These are phyloP conservation scores for Hartigia nigra DNA, from an alignment of 2,888 invertebrate genomes.

Conservation along the genomic window DNA sequence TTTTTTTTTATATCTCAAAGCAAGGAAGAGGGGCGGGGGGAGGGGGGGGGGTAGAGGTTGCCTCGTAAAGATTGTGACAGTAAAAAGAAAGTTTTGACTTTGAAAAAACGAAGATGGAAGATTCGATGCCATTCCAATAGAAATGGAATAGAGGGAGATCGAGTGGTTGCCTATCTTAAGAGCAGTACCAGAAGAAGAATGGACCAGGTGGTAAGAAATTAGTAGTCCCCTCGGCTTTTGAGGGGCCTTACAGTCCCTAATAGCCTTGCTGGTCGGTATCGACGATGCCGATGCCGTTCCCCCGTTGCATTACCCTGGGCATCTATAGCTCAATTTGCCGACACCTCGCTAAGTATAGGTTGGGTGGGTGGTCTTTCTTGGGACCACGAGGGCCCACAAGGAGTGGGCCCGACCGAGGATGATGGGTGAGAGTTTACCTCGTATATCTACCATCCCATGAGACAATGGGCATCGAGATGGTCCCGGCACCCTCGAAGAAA, in stretches of 20 bases:
- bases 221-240: conserved; percentile 43
- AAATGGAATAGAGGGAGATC: conserved; percentile 21
- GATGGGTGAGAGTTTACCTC: conserved; percentile 42
- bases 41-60: conserved; percentile 1
- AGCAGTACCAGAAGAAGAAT: conserved; percentile 34
- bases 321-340: conserved; percentile 66
- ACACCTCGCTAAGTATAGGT: conserved; percentile 67
- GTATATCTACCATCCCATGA: conserved; percentile 42
- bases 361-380: conserved; percentile 59
- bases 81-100: background rate
- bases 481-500: background rate
- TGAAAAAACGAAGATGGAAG: conserved; percentile 35
- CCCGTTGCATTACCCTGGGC: conserved; percentile 58
- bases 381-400: conserved; percentile 33
- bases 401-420: conserved; percentile 40
- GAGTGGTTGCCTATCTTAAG: conserved; percentile 19
- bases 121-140: conserved; percentile 12
- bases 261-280: conserved; percentile 59
- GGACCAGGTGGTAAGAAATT: conserved; percentile 62
- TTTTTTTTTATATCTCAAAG: background rate
- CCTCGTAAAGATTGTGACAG: conserved; percentile 3
- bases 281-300: conserved; percentile 41
- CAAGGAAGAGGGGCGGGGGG: background rate
- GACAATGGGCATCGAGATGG: conserved; percentile 34
- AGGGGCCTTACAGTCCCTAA: conserved; percentile 43